Evolutionary conservation across 2,888 invertebrate species (phyloP).

Genomic region (Erpobdella octoculata): DNA sequence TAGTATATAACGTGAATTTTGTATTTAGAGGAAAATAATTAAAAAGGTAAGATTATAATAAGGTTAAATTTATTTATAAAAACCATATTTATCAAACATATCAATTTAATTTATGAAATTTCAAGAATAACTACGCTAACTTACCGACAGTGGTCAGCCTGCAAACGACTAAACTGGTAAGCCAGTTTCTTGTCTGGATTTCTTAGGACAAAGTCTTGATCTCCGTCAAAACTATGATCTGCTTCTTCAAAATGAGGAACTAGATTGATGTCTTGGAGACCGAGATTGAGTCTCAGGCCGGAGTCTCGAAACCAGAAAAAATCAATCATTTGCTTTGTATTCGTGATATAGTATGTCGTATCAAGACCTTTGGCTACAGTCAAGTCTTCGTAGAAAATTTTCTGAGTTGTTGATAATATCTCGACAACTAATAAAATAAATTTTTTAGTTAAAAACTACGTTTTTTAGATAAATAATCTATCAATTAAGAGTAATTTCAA

Average conservation of each 20-base stretch:
- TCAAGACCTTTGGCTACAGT: conserved; percentile 41
- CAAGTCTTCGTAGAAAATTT: conserved; percentile 46
- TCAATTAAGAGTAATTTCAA: too few species aligned
- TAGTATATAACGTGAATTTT: too few species aligned
- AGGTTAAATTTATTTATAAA: too few species aligned
- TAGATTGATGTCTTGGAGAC: conserved; percentile 44
- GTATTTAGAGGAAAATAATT: too few species aligned
- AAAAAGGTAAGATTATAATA: too few species aligned
- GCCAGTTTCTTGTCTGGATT: not conserved
- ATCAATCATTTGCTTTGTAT: conserved; percentile 45
- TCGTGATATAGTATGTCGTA: conserved; percentile 44
- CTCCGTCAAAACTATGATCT: not conserved
- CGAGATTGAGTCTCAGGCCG: conserved; percentile 45
- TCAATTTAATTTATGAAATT: too few species aligned
- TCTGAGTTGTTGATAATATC: not conserved
- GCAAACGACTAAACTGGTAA: not conserved
- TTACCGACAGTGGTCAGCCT: not conserved
- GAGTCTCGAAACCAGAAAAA: conserved; percentile 46
- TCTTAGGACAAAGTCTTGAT: not conserved
- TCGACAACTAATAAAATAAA: too few species aligned
- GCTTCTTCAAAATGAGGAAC: conserved; percentile 33
- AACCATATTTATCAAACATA: too few species aligned
- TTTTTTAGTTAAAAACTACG: too few species aligned
- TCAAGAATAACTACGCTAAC: too few species aligned
- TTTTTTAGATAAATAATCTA: too few species aligned